phyloP scores from a whole-genome alignment of 2,113 vertebrate species.

The Macquaria ambigua region DNA sequence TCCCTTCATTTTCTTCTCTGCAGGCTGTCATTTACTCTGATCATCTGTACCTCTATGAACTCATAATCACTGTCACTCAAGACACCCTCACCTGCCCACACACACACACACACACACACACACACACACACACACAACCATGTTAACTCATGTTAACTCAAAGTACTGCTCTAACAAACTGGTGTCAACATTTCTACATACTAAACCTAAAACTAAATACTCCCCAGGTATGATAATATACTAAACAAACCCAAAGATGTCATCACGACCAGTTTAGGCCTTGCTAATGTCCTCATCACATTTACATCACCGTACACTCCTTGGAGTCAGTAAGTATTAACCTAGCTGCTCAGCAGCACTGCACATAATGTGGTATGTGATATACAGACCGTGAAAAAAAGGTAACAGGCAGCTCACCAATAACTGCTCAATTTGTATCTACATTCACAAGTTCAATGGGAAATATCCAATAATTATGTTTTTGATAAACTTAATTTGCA shows the following conservation, averaged over 20 bases:
- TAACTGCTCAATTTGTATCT: background rate
- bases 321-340: background rate
- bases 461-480: background rate
- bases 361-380: background rate
- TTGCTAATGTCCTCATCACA: background rate
- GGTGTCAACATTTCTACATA: background rate
- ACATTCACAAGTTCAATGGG: background rate
- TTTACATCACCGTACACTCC: background rate
- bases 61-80: conserved; percentile 58
- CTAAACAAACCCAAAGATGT: background rate
- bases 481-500: background rate
- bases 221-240: background rate
- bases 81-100: background rate
- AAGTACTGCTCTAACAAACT: background rate
- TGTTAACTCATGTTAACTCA: too few relatives aligned
- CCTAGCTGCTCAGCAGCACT: background rate
- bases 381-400: background rate
- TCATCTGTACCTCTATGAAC: conserved; percentile 43
- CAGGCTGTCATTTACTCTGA: conserved; percentile 56
- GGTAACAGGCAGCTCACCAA: background rate
- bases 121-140: too few relatives aligned
- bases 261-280: background rate
- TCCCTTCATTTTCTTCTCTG: conserved; percentile 59
- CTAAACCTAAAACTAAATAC: background rate
- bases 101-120: conserved; percentile 17